A percentile compares a stretch with the other conserved stretches of the same genome.
These are phyloP conservation scores for Homarus gammarus DNA, from an alignment of 2,888 invertebrate genomes.

Conservation along the genomic window DNA sequence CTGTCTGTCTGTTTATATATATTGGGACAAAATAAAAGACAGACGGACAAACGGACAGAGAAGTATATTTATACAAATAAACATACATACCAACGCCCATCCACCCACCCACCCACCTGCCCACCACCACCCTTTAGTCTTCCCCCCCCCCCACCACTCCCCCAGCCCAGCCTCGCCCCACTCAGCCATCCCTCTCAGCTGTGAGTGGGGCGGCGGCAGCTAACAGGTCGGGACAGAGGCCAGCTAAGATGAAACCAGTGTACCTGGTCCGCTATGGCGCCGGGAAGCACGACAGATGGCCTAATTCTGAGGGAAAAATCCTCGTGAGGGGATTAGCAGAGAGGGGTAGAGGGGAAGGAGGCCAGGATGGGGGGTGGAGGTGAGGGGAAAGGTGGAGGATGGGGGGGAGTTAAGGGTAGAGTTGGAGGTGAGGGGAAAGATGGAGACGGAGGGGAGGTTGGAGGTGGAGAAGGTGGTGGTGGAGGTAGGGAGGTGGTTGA, in stretches of 20 bases:
- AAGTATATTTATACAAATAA: no score
- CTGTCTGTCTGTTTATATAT: no score
- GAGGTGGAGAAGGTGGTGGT: neutral
- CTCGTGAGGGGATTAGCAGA: constrained; percentile 45
- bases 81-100: no score
- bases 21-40: no score
- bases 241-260: constrained; percentile 55
- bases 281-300: constrained; percentile 53
- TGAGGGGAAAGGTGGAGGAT: neutral
- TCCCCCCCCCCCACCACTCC: no score
- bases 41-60: no score
- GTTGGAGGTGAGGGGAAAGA: neutral
- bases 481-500: neutral
- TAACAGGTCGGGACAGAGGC: neutral
- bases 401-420: neutral
- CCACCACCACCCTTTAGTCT: no score
- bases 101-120: no score
- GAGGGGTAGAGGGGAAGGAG: neutral
- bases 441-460: neutral
- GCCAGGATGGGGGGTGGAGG: neutral
- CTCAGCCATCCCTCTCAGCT: no score
- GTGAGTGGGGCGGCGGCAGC: neutral
- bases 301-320: constrained; percentile 47
- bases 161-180: no score
- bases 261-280: constrained; percentile 39